Percentiles rank a stretch among this genome's conserved stretches.
These are phyloP conservation scores for Drosophila niveifrons DNA, from an alignment of 2,888 invertebrate species.

Conservation along the genomic window DNA sequence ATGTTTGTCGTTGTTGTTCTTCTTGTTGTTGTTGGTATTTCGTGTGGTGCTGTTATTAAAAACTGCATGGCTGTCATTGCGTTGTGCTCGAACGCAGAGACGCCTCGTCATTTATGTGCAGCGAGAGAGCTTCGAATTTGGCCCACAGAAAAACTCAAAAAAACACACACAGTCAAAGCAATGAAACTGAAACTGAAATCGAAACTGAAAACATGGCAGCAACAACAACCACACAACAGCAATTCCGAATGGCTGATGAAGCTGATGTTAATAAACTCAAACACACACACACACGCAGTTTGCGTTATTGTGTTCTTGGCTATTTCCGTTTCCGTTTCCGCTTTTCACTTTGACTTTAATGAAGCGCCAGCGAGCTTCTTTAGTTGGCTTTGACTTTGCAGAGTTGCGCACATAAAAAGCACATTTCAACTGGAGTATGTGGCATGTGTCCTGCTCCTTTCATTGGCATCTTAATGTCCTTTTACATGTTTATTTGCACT, in stretches of 20 bases:
- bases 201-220: slow-evolving; percentile 35
- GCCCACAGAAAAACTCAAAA: slow-evolving; percentile 25
- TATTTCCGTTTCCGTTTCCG: slow-evolving; percentile 67
- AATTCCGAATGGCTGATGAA: slow-evolving; percentile 19
- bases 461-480: slow-evolving; percentile 67
- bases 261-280: slow-evolving; percentile 47
- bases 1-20: slow-evolving; percentile 39
- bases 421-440: slow-evolving; percentile 58
- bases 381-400: slow-evolving; percentile 38
- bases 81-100: slow-evolving; percentile 61
- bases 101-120: slow-evolving; percentile 78
- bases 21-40: slow-evolving; percentile 36
- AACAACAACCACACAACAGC: too few relatives aligned
- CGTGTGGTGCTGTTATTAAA: slow-evolving; percentile 57
- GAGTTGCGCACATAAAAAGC: slow-evolving; percentile 67
- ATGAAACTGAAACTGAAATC: slow-evolving; percentile 24
- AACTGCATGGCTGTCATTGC: slow-evolving; percentile 76
- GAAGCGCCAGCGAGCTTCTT: slow-evolving; percentile 70
- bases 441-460: slow-evolving; percentile 52
- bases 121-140: slow-evolving; percentile 53
- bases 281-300: slow-evolving; percentile 29
- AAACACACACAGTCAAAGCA: slow-evolving; percentile 43
- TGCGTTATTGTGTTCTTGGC: slow-evolving; percentile 38
- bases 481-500: slow-evolving; percentile 77
- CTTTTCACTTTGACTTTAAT: slow-evolving; percentile 72